Evolutionary conservation across 2,113 vertebrate genomes (phyloP).

Genomic region (Cyanoramphus novaezelandiae): DNA sequence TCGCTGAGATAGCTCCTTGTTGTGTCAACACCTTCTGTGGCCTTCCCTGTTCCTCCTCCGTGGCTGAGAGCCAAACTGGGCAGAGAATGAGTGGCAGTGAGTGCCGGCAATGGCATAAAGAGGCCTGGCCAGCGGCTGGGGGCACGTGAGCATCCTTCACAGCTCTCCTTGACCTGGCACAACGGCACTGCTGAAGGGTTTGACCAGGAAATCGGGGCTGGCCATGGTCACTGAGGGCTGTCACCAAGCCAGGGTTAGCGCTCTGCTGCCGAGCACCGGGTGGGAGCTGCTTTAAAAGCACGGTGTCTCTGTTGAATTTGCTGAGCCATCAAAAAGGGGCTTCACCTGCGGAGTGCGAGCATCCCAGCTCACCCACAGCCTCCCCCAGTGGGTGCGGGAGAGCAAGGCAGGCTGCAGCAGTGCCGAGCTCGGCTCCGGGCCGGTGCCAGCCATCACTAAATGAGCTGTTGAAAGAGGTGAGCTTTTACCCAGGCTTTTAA

Average conservation of each 20-base stretch:
- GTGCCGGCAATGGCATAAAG: rapidly evolving
- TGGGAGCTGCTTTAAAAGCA: neutral
- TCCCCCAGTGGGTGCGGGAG: neutral
- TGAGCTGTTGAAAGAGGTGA: neutral
- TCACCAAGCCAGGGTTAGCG: neutral
- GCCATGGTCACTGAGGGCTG: neutral
- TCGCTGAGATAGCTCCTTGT: neutral
- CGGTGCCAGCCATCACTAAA: neutral
- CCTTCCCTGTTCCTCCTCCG: neutral
- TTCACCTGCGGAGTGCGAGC: neutral
- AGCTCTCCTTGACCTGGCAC: neutral
- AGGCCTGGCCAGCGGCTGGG: neutral
- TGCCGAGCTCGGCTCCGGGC: neutral
- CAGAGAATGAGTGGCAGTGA: neutral
- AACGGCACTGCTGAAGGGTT: neutral
- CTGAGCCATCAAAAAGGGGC: neutral
- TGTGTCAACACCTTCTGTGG: constrained; percentile 1
- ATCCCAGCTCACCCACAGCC: neutral
- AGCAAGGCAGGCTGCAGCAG: neutral
- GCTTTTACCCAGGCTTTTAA: neutral
- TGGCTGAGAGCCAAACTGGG: neutral
- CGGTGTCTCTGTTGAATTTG: neutral
- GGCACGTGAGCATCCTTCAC: neutral
- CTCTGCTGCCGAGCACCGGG: neutral
- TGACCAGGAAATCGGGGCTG: neutral